Percentiles rank a stretch among this genome's conserved stretches.
Evolutionary conservation across 2,888 invertebrate species (phyloP).

Genomic region (Lathronympha strigana): DNA sequence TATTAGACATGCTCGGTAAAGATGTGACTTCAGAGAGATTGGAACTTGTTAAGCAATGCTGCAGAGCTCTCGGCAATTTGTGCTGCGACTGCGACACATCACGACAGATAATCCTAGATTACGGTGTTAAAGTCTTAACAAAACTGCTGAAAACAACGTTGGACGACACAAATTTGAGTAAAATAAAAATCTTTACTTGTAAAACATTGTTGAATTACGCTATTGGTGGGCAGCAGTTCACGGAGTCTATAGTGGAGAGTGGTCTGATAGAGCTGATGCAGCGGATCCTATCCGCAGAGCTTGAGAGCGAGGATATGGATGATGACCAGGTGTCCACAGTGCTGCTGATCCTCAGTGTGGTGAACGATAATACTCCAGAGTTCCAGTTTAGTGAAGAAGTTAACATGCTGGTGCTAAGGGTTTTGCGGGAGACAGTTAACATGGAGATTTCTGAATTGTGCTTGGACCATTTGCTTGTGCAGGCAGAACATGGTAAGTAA

Average conservation of each 20-base stretch:
- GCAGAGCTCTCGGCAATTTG: constrained; percentile 94
- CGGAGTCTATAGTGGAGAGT: constrained; percentile 84
- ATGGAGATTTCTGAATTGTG: constrained; percentile 90
- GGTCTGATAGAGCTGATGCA: constrained; percentile 82
- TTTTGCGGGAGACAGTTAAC: constrained; percentile 86
- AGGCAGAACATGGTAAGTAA: constrained; percentile 88
- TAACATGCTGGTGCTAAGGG: constrained; percentile 85
- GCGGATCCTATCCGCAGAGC: constrained; percentile 77
- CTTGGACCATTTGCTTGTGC: constrained; percentile 89
- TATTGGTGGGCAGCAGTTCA: constrained; percentile 88
- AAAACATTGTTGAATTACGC: constrained; percentile 92
- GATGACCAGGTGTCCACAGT: constrained; percentile 84
- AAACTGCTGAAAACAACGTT: constrained; percentile 67
- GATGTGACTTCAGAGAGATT: constrained; percentile 67
- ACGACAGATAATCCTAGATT: constrained; percentile 77
- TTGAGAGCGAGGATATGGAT: constrained; percentile 78
- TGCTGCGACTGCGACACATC: constrained; percentile 93
- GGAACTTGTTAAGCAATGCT: constrained; percentile 88
- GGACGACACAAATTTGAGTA: constrained; percentile 62
- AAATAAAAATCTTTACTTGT: constrained; percentile 86
- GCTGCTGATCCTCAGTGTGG: constrained; percentile 84
- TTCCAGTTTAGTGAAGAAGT: constrained; percentile 82
- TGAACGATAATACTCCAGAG: constrained; percentile 86
- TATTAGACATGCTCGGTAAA: constrained; percentile 81
- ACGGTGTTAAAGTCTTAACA: constrained; percentile 77